Base-by-base conservation (phyloP, 2,113 vertebrate genomes). In the Tricholaema leucomelas region DNA sequence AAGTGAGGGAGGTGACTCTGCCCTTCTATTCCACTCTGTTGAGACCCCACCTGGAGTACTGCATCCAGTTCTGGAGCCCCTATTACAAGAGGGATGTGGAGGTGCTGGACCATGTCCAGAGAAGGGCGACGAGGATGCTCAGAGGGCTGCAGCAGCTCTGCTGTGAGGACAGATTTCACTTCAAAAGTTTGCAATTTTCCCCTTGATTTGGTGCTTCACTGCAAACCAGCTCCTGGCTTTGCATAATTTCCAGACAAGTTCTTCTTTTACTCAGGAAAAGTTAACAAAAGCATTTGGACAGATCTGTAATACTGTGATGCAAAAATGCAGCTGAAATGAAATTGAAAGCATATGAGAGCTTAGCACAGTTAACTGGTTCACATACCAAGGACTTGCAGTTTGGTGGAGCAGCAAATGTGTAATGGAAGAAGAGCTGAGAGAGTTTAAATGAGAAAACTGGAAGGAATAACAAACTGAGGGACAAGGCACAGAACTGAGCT, bases 281-380 rank as follows among this genome's bases (percentile, higher is more conserved):
- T 66, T 83, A 88, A 88, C 59, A 88, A 71, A 61, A 80, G 70
- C 66, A 66, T 85, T 90, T 87, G 74, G 88, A 69, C 33, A 74
- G 38, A 46, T 78, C 55, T 0, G 0, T 81, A 50, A 61, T 52
- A 72, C 23, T 0, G 0, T 81, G 61, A 77, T 54, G 77, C 38
- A 63, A 76, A 76, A 86, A 19, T 77, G 86, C 85, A 88, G 56
- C 30, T 67, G 80, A 82, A 90, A 88, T 10, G 6, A 73, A 92
- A 88, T 40, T 65, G 59, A 76, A 87, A 93, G 12, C 36, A 52
- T 66, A 55, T 66, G 76, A 88, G 10, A 12, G 9, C 14, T 46
- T 81, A 58, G 24, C 35, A 78, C 1, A 1, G 9, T 91, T 65
- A 33, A 48, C n/a, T 81, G 35, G 11, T 36, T 84, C 11, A 54